phyloP scores from a whole-genome alignment of 2,888 invertebrate species.

The Clivina fossor region DNA sequence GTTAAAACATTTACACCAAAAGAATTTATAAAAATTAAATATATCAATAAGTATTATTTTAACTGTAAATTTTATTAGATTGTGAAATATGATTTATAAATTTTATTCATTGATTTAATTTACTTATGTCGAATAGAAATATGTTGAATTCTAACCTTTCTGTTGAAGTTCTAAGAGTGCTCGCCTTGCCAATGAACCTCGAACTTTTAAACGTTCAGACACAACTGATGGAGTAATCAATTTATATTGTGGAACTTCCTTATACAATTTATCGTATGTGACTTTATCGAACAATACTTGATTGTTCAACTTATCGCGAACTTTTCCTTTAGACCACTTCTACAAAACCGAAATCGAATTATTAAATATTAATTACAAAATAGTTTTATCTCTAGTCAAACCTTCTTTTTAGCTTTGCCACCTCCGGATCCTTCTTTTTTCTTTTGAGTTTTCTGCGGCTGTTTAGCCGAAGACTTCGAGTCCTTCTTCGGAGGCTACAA shows the following conservation, averaged over 20 bases:
- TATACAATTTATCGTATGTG: constrained; percentile 95
- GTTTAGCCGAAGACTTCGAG: constrained; percentile 85
- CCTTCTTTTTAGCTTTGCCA: constrained; percentile 97
- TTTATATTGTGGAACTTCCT: constrained; percentile 96
- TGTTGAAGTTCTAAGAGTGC: constrained; percentile 91
- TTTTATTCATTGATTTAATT: too few relatives aligned
- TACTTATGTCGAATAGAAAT: too few relatives aligned
- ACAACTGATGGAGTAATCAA: constrained; percentile 99
- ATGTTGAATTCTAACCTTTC: constrained; percentile 76
- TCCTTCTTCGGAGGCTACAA: constrained; percentile 92
- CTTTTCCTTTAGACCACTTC: constrained; percentile 99
- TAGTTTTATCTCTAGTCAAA: constrained; percentile 49
- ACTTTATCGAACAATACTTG: constrained; percentile 97
- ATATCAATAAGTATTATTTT: too few relatives aligned
- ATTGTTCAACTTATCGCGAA: constrained; percentile 99
- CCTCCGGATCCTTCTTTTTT: constrained; percentile 95
- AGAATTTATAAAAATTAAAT: too few relatives aligned
- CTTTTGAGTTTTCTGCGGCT: constrained; percentile 91
- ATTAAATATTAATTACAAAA: constrained; percentile 13
- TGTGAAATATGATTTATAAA: too few relatives aligned
- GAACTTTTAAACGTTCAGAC: constrained; percentile 96
- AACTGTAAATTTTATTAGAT: too few relatives aligned
- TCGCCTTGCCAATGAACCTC: constrained; percentile 93
- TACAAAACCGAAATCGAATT: constrained; percentile 55
- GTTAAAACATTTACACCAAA: too few relatives aligned